phyloP scores from a whole-genome alignment of 2,113 vertebrate genomes.

The Alligator sinensis region DNA sequence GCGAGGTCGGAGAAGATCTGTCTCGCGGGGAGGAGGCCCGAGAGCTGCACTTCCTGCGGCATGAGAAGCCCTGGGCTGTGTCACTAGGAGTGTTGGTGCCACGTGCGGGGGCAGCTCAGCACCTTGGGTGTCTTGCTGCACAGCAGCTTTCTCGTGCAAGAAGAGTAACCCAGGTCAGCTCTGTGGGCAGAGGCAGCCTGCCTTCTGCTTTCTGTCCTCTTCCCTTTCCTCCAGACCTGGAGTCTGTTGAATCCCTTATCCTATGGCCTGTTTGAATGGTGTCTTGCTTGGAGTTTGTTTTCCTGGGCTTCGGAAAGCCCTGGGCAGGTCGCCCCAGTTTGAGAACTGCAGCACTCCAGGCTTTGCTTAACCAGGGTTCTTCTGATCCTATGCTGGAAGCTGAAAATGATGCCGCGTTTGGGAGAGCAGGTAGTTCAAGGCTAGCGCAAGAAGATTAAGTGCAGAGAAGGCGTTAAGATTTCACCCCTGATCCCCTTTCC shows the following conservation, averaged over 20 bases:
- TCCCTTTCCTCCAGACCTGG: constrained; percentile 12
- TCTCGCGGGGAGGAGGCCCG: background rate
- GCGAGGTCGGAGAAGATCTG: background rate
- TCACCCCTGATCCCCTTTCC: constrained; percentile 34
- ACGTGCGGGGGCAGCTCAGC: accelerated
- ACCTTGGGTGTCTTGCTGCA: too few species aligned
- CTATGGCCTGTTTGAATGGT: constrained; percentile 45
- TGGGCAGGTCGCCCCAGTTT: constrained; percentile 46
- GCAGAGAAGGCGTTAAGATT: constrained; percentile 22
- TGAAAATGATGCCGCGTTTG: constrained; percentile 31
- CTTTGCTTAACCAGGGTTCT: constrained; percentile 57
- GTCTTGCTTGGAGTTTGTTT: constrained; percentile 44
- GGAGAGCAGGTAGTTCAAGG: constrained; percentile 50
- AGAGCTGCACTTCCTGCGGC: background rate
- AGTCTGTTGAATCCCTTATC: constrained; percentile 32
- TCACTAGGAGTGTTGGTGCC: background rate
- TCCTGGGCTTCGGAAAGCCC: constrained; percentile 1
- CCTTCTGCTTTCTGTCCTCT: background rate
- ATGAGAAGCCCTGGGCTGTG: too few species aligned
- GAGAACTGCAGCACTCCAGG: constrained; percentile 40
- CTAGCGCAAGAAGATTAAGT: background rate
- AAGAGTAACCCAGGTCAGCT: background rate
- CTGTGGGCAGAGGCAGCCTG: background rate
- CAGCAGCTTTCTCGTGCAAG: too few species aligned
- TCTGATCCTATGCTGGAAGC: constrained; percentile 58